These are phyloP conservation scores for Athetis lepigone DNA, from an alignment of 2,888 invertebrate genomes.

Conservation along the genomic window DNA sequence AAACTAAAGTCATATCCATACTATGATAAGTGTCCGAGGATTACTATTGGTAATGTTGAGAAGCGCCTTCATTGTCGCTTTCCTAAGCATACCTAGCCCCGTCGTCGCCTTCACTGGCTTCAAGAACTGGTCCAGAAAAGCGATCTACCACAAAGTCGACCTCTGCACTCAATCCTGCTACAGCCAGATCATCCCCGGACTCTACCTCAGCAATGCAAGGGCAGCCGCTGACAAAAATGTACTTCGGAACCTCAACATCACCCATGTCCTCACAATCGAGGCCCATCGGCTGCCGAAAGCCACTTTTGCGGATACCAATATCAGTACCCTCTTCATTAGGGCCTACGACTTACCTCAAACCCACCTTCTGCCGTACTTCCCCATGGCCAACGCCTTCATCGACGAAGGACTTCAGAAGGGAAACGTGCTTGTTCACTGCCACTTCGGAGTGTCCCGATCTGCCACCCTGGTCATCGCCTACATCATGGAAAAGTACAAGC, in stretches of 20 bases:
- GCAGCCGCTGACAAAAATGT: constrained; percentile 81
- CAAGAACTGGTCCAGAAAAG: constrained; percentile 81
- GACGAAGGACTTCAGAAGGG: constrained; percentile 91
- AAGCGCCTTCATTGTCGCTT: constrained; percentile 80
- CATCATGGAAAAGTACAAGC: constrained; percentile 96
- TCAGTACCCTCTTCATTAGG: constrained; percentile 86
- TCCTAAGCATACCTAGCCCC: constrained; percentile 81
- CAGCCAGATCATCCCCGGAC: constrained; percentile 81
- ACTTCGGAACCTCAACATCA: constrained; percentile 82
- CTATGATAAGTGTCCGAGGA: constrained; percentile 74
- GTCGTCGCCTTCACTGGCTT: constrained; percentile 78
- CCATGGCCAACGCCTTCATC: constrained; percentile 87
- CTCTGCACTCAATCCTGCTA: constrained; percentile 85
- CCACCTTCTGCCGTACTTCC: constrained; percentile 86
- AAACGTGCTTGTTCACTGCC: constrained; percentile 97
- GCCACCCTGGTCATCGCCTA: constrained; percentile 98
- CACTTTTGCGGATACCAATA: constrained; percentile 78
- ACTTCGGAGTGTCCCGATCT: constrained; percentile 98
- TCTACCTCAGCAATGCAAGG: constrained; percentile 85
- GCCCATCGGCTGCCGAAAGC: constrained; percentile 81
- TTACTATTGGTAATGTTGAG: constrained; percentile 80
- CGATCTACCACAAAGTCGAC: constrained; percentile 81
- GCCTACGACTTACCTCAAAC: constrained; percentile 85
- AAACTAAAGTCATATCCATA: constrained; percentile 41
- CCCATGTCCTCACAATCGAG: constrained; percentile 88